Base-by-base conservation (phyloP, 2,113 vertebrate species). In the Alouatta palliata region DNA sequence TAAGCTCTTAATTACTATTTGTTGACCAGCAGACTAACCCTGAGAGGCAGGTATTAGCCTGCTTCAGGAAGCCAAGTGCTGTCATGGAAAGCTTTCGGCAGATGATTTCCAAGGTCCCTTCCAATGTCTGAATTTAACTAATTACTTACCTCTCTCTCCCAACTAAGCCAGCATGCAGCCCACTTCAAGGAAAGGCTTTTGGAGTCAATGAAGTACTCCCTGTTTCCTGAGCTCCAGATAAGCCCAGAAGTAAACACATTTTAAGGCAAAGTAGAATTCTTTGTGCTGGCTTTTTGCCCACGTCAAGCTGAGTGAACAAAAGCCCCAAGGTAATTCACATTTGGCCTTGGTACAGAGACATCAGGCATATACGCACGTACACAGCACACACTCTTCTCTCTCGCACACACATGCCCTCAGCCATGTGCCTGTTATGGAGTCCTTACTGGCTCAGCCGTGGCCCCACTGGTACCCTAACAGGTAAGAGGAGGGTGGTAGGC, bases 271-370 rank as follows among this genome's bases (percentile, higher is more conserved):
- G 79, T 58, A 70, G 83, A 93, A 92, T 47, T 91, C 80, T 94
- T 89, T 79, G 45, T 9, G 2, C 83, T 95, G 96, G 87, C 54
- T 76, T 90, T 90, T 95, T 83, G 80, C 94, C 87, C 70, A 56
- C n/a, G 19, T 93, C 85, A 95, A 86, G 80, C 56, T 70, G 54
- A 93, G 30, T 64, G 71, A 96, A 92, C 75, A 95, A 93, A 92
- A 96, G 56, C 94, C 82, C 83, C 89, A 92, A 94, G 76, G 90
- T 97, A 92, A 95, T 90, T 98, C 83, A 95, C 95, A 91, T 83
- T 93, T 96, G 92, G 87, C 87, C 49, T 95, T 75, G 56, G 21
- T 90, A 87, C 75, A 94, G 47, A 91, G 92, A 96, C 87, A 82
- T 68, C 68, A 91, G 75, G 94, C 87, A 49, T 21, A 82, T 75